phyloP scores from a whole-genome alignment of 2,113 vertebrate species.

The Urocitellus parryii region DNA sequence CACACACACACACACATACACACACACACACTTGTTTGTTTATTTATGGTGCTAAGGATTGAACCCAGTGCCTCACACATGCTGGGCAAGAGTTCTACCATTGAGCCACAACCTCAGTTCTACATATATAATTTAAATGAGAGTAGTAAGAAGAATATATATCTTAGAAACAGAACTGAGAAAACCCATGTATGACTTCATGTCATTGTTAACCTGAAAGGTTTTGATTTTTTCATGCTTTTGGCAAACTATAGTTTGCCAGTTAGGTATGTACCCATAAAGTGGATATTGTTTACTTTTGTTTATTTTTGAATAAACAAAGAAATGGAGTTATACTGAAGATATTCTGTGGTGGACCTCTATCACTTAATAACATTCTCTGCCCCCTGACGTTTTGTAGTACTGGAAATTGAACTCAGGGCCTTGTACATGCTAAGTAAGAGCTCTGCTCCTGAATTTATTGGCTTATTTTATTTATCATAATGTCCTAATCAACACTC shows the following conservation, averaged over 20 bases:
- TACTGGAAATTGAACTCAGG: not conserved
- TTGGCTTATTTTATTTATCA: not conserved
- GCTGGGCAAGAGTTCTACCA: too few relatives aligned
- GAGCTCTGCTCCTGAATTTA: not conserved
- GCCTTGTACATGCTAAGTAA: not conserved
- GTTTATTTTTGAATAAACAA: not conserved
- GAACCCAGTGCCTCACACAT: too few relatives aligned
- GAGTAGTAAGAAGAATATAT: not conserved
- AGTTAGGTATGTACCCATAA: not conserved
- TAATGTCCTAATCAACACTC: not conserved
- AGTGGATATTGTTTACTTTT: not conserved
- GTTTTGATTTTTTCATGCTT: not conserved
- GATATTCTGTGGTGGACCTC: rapidly evolving
- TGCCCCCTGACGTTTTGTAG: not conserved
- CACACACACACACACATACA: too few relatives aligned
- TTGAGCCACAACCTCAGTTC: too few relatives aligned
- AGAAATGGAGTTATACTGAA: not conserved
- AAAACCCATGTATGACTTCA: not conserved
- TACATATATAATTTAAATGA: not conserved
- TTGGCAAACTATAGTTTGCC: not conserved
- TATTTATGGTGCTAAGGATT: too few relatives aligned
- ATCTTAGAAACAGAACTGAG: not conserved
- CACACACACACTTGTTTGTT: too few relatives aligned
- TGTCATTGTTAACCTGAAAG: not conserved
- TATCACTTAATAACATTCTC: not conserved